Evolutionary conservation across 92 coral and sea anemone species (phyloP).

Genomic region (Muricea muricata): DNA sequence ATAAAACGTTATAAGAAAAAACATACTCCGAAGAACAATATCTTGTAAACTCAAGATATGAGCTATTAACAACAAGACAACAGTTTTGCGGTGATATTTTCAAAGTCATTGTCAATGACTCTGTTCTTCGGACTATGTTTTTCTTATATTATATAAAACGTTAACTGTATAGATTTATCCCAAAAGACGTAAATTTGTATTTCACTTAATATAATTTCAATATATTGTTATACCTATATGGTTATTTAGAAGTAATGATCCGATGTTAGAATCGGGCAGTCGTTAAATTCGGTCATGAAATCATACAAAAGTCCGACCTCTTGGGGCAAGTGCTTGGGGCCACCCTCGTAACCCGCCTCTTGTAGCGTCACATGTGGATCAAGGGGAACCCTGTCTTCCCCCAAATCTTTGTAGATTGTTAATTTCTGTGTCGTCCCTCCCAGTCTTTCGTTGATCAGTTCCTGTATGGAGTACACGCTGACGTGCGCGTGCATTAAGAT

Average conservation of each 20-base stretch:
- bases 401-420: constrained; percentile 75
- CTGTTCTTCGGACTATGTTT: too few relatives aligned
- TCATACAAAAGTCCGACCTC: constrained; percentile 86
- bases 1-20: too few relatives aligned
- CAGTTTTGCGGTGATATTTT: too few relatives aligned
- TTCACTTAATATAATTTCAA: too few relatives aligned
- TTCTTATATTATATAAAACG: too few relatives aligned
- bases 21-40: too few relatives aligned
- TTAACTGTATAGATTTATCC: too few relatives aligned
- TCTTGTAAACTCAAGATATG: too few relatives aligned
- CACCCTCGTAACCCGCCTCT: constrained; percentile 88
- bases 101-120: too few relatives aligned
- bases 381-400: constrained; percentile 75
- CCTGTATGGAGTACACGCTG: constrained; percentile 75
- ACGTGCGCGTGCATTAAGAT: constrained; percentile 87
- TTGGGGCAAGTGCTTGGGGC: constrained; percentile 91
- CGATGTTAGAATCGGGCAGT: constrained; percentile 94
- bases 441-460: constrained; percentile 75
- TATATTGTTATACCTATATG: too few relatives aligned
- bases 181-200: too few relatives aligned
- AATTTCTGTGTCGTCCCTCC: constrained; percentile 86
- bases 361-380: constrained; percentile 81
- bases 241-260: constrained; percentile 86
- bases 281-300: constrained; percentile 89
- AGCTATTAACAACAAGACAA: too few relatives aligned